Percentiles rank a stretch among this genome's conserved stretches.
phyloP scores from a whole-genome alignment of 2,888 invertebrate genomes.

The Ctena decussata region DNA sequence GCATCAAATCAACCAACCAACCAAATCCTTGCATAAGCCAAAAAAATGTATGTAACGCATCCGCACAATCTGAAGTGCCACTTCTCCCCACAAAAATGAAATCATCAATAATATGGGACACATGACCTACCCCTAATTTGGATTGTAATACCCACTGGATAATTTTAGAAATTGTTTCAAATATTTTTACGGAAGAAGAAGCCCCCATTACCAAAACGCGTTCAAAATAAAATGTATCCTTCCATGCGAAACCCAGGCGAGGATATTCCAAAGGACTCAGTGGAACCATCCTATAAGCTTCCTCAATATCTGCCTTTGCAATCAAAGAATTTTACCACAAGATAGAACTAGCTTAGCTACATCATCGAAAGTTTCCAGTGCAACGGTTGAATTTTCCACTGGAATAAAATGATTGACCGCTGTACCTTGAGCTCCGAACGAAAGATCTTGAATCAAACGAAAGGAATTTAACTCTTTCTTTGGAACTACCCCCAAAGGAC shows the following conservation, averaged over 20 bases:
- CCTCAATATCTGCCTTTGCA: slow-evolving; percentile 61
- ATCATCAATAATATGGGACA: slow-evolving; percentile 48
- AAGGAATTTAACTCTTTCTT: slow-evolving; percentile 27
- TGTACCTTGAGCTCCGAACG: slow-evolving; percentile 7
- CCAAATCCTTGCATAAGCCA: background rate
- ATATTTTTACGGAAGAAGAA: slow-evolving; percentile 12
- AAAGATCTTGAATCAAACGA: slow-evolving; percentile 56
- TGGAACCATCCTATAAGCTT: slow-evolving; percentile 60
- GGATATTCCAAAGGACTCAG: slow-evolving; percentile 49
- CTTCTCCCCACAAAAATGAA: slow-evolving; percentile 31
- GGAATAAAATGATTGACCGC: background rate
- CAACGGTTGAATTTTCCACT: background rate
- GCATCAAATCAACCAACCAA: too few species aligned
- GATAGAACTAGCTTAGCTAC: slow-evolving; percentile 6
- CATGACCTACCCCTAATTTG: slow-evolving; percentile 6
- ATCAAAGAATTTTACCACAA: slow-evolving; percentile 37
- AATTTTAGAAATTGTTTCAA: slow-evolving; percentile 24
- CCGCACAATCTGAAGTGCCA: slow-evolving; percentile 4
- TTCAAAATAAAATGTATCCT: slow-evolving; percentile 35
- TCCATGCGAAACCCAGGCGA: slow-evolving; percentile 50
- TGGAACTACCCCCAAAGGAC: slow-evolving; percentile 51
- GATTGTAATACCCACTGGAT: slow-evolving; percentile 31
- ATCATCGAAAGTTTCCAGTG: slow-evolving; percentile 29
- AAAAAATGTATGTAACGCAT: background rate
- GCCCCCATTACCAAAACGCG: slow-evolving; percentile 33